Percentiles rank a stretch among this genome's conserved stretches.
phyloP scores from a whole-genome alignment of 1,140 invertebrate species.

The Agrilus planipennis region DNA sequence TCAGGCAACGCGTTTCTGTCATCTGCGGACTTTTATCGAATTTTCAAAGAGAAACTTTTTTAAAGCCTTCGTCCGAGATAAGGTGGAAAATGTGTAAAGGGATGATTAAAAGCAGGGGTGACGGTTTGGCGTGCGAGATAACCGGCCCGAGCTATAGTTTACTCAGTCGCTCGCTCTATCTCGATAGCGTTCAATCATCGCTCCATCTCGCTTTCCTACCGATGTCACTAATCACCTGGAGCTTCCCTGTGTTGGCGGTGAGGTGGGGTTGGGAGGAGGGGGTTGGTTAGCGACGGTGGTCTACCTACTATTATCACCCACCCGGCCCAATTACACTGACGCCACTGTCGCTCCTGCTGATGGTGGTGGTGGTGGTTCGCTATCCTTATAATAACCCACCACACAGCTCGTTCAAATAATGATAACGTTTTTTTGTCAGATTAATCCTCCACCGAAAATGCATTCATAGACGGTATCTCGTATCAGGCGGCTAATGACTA shows the following conservation, averaged over 20 bases:
- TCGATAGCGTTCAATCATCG: constrained; percentile 29
- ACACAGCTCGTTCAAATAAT: constrained; percentile 19
- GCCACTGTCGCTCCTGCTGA: constrained; percentile 2
- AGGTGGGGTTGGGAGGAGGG: too few relatives aligned
- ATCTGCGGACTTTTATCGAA: constrained; percentile 23
- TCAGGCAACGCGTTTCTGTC: constrained; percentile 24
- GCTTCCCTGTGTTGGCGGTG: too few relatives aligned
- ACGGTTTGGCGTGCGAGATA: constrained; percentile 25
- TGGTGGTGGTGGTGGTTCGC: too few relatives aligned
- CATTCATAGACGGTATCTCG: constrained; percentile 33
- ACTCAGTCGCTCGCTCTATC: constrained; percentile 25
- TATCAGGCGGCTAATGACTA: constrained; percentile 26
- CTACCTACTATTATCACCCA: too few relatives aligned
- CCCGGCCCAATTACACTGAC: constrained; percentile 5
- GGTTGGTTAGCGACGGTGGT: too few relatives aligned
- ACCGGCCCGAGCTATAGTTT: constrained; percentile 24
- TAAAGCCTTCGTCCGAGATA: constrained; percentile 20
- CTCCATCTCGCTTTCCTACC: constrained; percentile 17
- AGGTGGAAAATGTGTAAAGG: constrained; percentile 31
- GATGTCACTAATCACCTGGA: constrained; percentile 27
- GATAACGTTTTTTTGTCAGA: constrained; percentile 28
- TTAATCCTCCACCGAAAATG: constrained; percentile 32
- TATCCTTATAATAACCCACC: constrained; percentile 11
- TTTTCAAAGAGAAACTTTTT: constrained; percentile 21
- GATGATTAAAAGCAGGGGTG: constrained; percentile 28